These are phyloP conservation scores for Crypturellus undulatus DNA, from an alignment of 2,113 vertebrate genomes.

Conservation along the genomic window DNA sequence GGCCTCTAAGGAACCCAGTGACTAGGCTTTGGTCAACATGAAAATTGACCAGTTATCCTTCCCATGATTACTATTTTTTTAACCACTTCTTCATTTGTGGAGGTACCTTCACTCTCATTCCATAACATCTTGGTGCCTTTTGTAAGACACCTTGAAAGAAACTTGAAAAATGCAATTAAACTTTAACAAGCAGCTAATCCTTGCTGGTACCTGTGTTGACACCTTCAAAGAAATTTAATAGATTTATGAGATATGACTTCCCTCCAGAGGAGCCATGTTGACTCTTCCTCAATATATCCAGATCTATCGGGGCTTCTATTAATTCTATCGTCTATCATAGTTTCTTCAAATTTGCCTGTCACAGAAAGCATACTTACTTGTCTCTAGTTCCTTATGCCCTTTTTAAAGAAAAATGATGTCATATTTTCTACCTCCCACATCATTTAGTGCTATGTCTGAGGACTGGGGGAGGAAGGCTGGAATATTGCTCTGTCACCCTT, in stretches of 20 bases:
- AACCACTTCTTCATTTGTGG: background rate
- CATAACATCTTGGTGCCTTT: background rate
- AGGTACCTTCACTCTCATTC: background rate
- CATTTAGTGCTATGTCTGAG: background rate
- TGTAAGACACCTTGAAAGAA: background rate
- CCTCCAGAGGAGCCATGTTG: background rate
- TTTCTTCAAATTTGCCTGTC: background rate
- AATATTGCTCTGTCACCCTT: no score
- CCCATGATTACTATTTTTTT: background rate
- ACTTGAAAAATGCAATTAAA: background rate
- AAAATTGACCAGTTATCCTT: background rate
- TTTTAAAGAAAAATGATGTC: background rate
- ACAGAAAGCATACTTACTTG: background rate
- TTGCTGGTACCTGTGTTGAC: background rate
- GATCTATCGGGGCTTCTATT: background rate
- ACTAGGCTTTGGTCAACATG: background rate
- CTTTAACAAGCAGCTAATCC: background rate
- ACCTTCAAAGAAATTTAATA: background rate
- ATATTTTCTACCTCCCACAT: background rate
- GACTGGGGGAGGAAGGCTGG: background rate
- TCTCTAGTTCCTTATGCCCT: conserved; percentile 2
- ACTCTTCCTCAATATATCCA: background rate
- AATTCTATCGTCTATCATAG: background rate
- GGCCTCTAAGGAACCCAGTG: accelerated
- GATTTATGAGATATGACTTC: background rate